Percentiles rank a stretch among this genome's conserved stretches.
Conservation (phyloP, 1,140 invertebrate species). For the Drosophila lowei region DNA sequence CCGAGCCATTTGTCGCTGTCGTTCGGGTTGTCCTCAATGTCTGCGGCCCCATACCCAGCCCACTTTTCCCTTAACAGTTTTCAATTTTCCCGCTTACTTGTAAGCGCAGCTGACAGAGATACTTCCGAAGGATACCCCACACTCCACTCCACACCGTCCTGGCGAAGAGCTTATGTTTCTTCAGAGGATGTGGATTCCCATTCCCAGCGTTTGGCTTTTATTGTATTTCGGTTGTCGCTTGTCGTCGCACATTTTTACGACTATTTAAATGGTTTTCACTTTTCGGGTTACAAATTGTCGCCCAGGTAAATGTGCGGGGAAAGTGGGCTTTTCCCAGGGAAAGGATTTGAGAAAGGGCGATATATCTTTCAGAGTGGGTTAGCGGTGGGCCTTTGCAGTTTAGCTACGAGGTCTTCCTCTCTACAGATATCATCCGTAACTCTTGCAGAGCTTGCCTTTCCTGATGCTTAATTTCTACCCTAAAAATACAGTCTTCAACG, state of each 20-base stretch:
- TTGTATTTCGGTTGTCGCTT: conserved; percentile 54
- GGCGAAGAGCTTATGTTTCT: no score
- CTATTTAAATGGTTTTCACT: conserved; percentile 63
- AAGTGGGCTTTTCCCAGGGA: neutral
- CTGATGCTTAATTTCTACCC: no score
- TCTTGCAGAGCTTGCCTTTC: no score
- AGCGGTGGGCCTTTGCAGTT: no score
- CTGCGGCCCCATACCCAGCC: conserved; percentile 4
- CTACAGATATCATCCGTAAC: no score
- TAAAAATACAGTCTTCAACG: neutral
- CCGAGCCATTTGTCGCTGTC: conserved; percentile 61
- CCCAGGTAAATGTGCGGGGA: conserved; percentile 12
- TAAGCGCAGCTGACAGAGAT: conserved; percentile 61
- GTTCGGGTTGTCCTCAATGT: conserved; percentile 28
- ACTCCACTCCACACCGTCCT: neutral
- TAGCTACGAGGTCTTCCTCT: no score
- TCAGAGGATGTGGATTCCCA: conserved; percentile 8
- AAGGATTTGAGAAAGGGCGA: no score
- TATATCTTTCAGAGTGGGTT: no score
- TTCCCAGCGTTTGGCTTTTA: conserved; percentile 29
- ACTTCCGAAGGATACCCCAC: conserved; percentile 8
- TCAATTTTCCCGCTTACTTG: conserved; percentile 62
- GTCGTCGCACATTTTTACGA: conserved; percentile 65
- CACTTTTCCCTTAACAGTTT: conserved; percentile 50
- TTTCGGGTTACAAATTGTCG: conserved; percentile 49